Base-by-base conservation (phyloP, 2,888 invertebrate genomes). In the Coremacera marginata region DNA sequence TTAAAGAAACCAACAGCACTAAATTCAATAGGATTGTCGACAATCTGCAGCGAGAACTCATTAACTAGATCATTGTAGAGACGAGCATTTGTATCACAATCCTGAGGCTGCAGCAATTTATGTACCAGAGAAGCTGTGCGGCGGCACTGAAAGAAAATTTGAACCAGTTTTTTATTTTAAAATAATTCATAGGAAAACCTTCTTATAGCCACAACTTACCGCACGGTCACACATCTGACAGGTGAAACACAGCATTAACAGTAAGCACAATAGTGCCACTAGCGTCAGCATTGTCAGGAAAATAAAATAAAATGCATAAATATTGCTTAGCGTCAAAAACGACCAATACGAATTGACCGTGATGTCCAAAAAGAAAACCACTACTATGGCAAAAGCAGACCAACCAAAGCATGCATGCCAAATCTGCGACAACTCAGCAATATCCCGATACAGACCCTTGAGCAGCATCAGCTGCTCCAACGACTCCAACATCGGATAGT, bases 31-130 rank as follows among this genome's bases (percentile, higher is more conserved):
- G 34, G 37, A 27, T 71, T 31, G 19, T 76, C 65, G 19, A 34
- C 27, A 8, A 76, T 49, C 27, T 76, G 76, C 16, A 65, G 31
- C 11, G 52, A 16, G 19, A 76, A 76, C 27, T 76, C 76, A 55
- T 71, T 62, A 0, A 76, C 31, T 19, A 76, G n/a, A 52, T 71
- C 71, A 71, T 71, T 76, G n/a, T 65, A 76, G 5, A 71, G 51
- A 8, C 49, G 22, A 14, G 31, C 27, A 60, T 75, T 70, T 0
- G 27, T 25, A 55, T 70, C 55, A 19, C 19, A 14, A 14, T 31
- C 19, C 16, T 14, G 25, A 8, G 72, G 19, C 44, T 25, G 19
- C 5, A 73, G 9, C 11, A 27, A 14, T 7, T 60, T 34, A 22
- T 62, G 72, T 27, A 73, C 62, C 49, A 37, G 11, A 5, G 25